Conservation (phyloP, 1,140 invertebrate genomes). For the Dreissena polymorpha region DNA sequence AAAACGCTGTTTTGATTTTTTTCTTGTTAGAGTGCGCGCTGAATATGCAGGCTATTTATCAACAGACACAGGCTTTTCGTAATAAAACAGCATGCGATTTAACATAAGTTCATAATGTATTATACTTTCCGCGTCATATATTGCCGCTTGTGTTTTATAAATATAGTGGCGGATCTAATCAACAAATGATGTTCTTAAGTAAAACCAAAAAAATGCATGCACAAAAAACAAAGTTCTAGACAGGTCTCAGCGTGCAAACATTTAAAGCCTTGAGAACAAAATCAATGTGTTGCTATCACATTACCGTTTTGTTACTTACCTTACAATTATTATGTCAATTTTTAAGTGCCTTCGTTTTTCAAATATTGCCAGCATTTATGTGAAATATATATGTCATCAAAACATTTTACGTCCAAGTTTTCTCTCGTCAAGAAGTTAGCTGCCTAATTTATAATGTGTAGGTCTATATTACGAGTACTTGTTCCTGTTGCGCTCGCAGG, state of each 20-base stretch:
- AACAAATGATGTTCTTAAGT: too few relatives aligned
- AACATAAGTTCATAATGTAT: neutral
- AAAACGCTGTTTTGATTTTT: neutral
- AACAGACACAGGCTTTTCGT: neutral
- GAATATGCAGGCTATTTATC: neutral
- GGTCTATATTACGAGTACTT: too few relatives aligned
- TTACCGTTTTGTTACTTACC: too few relatives aligned
- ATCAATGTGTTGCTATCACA: too few relatives aligned
- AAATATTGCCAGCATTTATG: neutral
- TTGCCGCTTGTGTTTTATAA: too few relatives aligned
- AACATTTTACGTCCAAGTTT: neutral
- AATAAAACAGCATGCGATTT: neutral
- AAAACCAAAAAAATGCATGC: too few relatives aligned
- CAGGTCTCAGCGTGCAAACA: too few relatives aligned
- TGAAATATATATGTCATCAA: neutral
- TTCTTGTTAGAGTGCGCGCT: neutral
- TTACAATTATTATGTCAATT: too few relatives aligned
- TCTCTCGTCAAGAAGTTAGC: neutral
- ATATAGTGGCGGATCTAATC: too few relatives aligned
- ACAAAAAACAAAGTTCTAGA: too few relatives aligned
- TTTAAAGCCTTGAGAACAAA: too few relatives aligned
- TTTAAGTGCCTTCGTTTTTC: neutral
- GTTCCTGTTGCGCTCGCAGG: slow-evolving; percentile 9
- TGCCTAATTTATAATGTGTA: neutral
- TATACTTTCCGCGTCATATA: neutral